Evolutionary conservation across 2,888 invertebrate species (phyloP), one percentile per base, ranked within the genome.

Genomic region (Anagyrus pseudococci): DNA sequence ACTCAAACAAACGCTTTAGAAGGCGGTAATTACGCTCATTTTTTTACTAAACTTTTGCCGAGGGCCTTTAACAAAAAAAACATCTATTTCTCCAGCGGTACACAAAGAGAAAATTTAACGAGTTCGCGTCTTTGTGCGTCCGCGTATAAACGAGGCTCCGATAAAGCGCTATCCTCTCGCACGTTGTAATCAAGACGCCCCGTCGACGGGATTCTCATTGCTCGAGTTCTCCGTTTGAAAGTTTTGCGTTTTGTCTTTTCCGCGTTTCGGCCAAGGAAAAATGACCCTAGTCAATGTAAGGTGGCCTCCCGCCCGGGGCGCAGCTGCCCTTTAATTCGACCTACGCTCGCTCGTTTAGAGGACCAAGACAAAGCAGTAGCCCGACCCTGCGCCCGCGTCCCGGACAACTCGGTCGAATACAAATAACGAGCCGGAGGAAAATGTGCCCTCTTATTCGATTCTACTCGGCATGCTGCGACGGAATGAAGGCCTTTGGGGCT

Each of bases 281-380:
- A 68, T 66, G 64, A 64, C 68, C 66, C 67, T 65, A 64, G 68
- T 67, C 67, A 62, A 66, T 67, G 68, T 54, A 64, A 70, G 69
- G 68, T 66, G 68, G 68, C 47, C 43, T 26, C 10, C 10, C 29
- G 29, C 29, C 29, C 10, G 29, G 4, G 6, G 8, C 63, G 50
- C 47, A 64, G 58, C 54, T 63, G 62, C 68, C 69, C 69, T 70
- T 63, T 72, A 72, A 72, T 72, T 71, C 69, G 52, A 10, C 4
- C 6, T 10, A 10, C 29, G 29, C 10, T 29, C 10, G 29, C 29
- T 29, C 29, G 29, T 29, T 29, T 7, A n/a, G n/a, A 48, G 8
- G 48, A 52, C 44, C 58, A 64, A 70, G 67, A 71, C 70, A 70
- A 69, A 71, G 62, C 57, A 47, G 3, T 25, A 37, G 7, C 4